Base-by-base conservation (phyloP, 2,797 vertebrate species). In the Toxotes lorentzi region DNA sequence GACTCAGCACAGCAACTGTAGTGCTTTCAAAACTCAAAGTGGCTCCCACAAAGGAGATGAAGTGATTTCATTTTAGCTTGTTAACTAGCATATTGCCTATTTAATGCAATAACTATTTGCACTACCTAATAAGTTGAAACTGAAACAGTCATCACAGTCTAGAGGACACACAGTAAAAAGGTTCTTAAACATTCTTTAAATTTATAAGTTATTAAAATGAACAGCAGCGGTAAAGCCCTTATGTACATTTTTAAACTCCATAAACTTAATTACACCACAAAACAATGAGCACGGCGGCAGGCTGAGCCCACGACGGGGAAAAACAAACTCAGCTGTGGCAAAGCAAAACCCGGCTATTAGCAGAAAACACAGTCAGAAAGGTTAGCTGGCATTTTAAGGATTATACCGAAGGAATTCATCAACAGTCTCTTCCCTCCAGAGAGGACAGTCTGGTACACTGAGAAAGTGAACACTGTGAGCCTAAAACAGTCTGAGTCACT, bases 371-470 rank as follows among this genome's bases (percentile, higher is more conserved):
- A 70, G 60, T 65, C 70, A 47, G 73, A 70, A 45, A 78, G 78
- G 79, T 70, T 76, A 65, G 81, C 68, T 81, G 75, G 43, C 67
- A 68, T 83, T 89, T 82, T 75, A 86, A 71, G 78, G 73, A 90
- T 87, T 77, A 73, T 68, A 81, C 84, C 50, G 63, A 34, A 79
- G 67, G 72, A 79, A 82, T 71, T 86, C 61, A 84, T 87, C 70
- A 76, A 68, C 63, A 57, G 14, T 70, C 71, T 71, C 45, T 43
- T 72, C 32, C 66, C 79, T 61, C 70, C 32, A 51, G 70, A 78
- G 70, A 71, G 57, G 41, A 76, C 51, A 54, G 64, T 7, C 7
- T 17, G 63, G 43, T 30, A 51, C 61, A 48, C 1, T 41, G 60
- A 79, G 50, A 70, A 73, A 79, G 2, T 64, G 50, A 81, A 81